Conservation (phyloP, 2,888 invertebrate genomes). For the Norana najaformis region DNA sequence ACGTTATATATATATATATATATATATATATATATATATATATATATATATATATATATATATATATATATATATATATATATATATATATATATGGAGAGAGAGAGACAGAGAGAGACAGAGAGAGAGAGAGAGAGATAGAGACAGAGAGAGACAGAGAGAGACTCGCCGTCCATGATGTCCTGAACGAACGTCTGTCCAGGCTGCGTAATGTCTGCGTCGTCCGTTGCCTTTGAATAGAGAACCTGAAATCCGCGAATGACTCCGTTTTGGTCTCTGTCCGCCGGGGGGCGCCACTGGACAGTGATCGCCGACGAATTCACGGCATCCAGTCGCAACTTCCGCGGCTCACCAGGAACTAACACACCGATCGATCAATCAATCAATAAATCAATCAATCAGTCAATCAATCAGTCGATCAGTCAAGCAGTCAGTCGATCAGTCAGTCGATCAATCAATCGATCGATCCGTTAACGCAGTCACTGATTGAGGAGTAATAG, state of each 20-base stretch:
- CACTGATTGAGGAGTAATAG: too few species aligned
- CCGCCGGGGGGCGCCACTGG: conserved; percentile 87
- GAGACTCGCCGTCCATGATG: conserved; percentile 76
- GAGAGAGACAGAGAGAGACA: neutral
- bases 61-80: neutral
- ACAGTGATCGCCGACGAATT: conserved; percentile 87
- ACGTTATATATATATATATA: neutral
- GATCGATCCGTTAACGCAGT: neutral
- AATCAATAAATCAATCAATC: neutral
- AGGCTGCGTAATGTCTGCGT: conserved; percentile 43
- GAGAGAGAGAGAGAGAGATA: neutral
- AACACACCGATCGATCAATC: conserved; percentile 30
- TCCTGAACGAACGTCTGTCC: conserved; percentile 71
- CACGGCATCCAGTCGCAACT: conserved; percentile 84
- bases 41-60: too few species aligned
- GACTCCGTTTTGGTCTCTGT: conserved; percentile 89
- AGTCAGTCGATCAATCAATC: neutral
- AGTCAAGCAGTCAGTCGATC: neutral
- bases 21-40: neutral
- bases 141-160: too few species aligned
- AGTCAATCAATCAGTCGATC: neutral
- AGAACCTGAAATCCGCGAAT: conserved; percentile 96
- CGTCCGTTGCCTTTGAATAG: conserved; percentile 52
- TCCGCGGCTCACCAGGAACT: conserved; percentile 97
- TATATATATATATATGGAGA: too few species aligned